Percentiles rank a stretch among this genome's conserved stretches.
Evolutionary conservation across 2,113 vertebrate species (phyloP).

Genomic region (Zosterops borbonicus): DNA sequence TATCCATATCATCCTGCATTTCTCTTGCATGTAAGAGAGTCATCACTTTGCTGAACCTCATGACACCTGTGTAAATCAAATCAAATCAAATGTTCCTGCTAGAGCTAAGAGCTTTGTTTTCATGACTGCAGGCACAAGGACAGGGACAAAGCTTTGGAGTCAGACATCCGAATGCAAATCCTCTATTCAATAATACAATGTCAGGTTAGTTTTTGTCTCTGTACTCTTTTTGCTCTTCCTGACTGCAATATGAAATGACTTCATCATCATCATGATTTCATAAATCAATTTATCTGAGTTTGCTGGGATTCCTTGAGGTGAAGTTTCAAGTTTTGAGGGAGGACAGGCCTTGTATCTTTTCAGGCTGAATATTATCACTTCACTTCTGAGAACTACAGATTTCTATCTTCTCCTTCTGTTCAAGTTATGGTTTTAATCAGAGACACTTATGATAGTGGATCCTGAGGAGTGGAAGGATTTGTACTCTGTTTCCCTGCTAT

Average conservation of each 20-base stretch:
- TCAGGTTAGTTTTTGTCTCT: background rate
- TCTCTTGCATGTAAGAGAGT: background rate
- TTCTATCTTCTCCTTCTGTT: background rate
- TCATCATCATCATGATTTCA: background rate
- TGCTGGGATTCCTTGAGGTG: background rate
- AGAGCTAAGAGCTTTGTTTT: background rate
- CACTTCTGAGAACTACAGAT: background rate
- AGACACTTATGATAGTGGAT: background rate
- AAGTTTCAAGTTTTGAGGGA: background rate
- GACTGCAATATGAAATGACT: background rate
- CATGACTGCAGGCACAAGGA: background rate
- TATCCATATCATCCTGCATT: background rate
- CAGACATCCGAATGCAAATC: background rate
- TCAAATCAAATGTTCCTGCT: background rate
- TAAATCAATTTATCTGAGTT: background rate
- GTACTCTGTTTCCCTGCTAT: background rate
- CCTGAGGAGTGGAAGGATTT: background rate
- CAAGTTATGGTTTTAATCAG: background rate
- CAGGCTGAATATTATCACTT: background rate
- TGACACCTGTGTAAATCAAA: background rate
- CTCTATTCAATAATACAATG: background rate
- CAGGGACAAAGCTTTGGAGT: background rate
- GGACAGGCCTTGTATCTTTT: background rate
- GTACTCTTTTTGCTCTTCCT: background rate
- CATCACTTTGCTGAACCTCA: background rate